Evolutionary conservation across 92 coral and sea anemone genomes (phyloP).

Genomic region (Paragorgia papillata): DNA sequence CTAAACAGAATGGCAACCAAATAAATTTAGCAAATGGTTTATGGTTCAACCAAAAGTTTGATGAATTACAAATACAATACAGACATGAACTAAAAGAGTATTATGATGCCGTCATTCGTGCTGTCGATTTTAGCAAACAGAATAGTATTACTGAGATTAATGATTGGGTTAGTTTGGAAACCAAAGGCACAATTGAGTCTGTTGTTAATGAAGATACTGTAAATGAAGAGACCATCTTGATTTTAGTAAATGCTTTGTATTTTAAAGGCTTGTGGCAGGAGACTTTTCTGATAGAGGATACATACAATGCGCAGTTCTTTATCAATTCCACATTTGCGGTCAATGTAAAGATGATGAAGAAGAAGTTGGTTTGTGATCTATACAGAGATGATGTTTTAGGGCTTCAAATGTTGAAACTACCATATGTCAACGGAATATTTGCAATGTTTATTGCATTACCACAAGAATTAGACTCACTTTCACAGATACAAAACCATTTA

Average conservation of each 20-base stretch:
- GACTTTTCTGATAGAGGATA: constrained; percentile 58
- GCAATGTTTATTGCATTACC: constrained; percentile 76
- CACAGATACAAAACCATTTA: constrained; percentile 55
- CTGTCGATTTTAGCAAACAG: too few relatives aligned
- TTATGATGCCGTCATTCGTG: too few relatives aligned
- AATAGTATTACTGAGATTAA: constrained; percentile 54
- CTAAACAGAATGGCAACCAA: too few relatives aligned
- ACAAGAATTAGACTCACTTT: constrained; percentile 60
- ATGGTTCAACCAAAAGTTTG: too few relatives aligned
- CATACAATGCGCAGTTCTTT: constrained; percentile 58
- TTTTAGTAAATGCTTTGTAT: constrained; percentile 77
- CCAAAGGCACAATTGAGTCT: constrained; percentile 67
- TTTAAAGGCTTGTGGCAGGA: constrained; percentile 75
- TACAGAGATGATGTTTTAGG: constrained; percentile 53
- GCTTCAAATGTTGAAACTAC: constrained; percentile 69
- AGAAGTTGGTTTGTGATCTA: constrained; percentile 48
- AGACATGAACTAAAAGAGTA: too few relatives aligned
- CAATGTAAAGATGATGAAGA: constrained; percentile 78
- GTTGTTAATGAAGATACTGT: constrained; percentile 63
- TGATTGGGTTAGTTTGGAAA: constrained; percentile 72
- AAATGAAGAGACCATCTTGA: constrained; percentile 56
- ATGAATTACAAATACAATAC: too few relatives aligned
- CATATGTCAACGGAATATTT: constrained; percentile 64
- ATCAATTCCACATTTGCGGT: constrained; percentile 48
- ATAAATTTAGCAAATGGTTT: too few relatives aligned